Evolutionary conservation across 1,140 invertebrate genomes (phyloP), one percentile per base, ranked within the genome.

Genomic region (Leptopilina boulardi): DNA sequence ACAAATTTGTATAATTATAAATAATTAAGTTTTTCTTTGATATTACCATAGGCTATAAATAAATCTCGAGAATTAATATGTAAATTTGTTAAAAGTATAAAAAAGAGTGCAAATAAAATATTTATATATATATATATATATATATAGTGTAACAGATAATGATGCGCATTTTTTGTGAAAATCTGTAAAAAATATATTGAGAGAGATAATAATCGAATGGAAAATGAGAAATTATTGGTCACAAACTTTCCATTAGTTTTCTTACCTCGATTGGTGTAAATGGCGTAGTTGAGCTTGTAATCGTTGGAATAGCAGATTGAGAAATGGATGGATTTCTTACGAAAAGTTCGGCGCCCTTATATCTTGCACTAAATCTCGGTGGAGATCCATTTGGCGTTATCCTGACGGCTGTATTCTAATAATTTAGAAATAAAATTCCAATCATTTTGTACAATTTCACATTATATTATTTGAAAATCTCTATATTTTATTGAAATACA

Each of bases 351-450:
- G 88, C 88, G 30, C 89, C 90, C 71, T 87, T 89, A 75, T 91
- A 91, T 80, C 89, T 87, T 5, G 90, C 90, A 21, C 89, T 90
- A 70, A 91, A 90, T 73, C 86, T 87, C 4, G 89, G 87, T 1
- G 88, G 82, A 13, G 84, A 80, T 76, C 89, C 89, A 41, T 77
- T 91, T 18, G 90, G 88, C 15, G 87, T 91, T 47, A 87, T 81
- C 34, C 90, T 44, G 76, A 80, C 13, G 76, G 80, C 84, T 11
- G 88, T 89, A 85, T 89, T 90, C 90, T 91, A 66, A 82, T 70
- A 30, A 59, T 34, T 70, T 15, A 19, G 18, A 26, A 77, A 80
- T 5, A 81, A 10, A n/a, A 15, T 21, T 71, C 42, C 66, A 21
- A 38, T 78, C 19, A 73, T 3, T 34, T 59, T 21, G 56, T 11